These are phyloP conservation scores for Cygnus olor DNA, from an alignment of 2,797 vertebrate species.

Conservation along the genomic window DNA sequence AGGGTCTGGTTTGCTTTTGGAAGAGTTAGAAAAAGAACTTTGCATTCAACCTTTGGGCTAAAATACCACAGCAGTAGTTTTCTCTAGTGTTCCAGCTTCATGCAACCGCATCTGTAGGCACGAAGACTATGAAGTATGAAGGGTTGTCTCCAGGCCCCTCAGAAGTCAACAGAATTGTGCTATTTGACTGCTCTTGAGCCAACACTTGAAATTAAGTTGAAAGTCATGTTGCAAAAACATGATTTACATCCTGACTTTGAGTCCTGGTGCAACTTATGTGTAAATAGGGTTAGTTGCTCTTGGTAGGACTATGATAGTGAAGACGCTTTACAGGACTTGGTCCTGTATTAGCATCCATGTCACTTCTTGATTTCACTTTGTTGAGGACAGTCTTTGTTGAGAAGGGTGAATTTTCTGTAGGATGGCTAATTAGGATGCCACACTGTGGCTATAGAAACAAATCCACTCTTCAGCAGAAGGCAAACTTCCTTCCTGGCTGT, in stretches of 20 bases:
- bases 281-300: neutral
- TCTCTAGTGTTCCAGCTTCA: neutral
- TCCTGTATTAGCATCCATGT: neutral
- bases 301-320: neutral
- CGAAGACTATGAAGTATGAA: neutral
- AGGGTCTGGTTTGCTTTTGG: neutral
- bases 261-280: neutral
- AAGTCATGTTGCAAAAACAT: neutral
- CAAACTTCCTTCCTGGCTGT: neutral
- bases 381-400: neutral
- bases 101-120: neutral
- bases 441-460: neutral
- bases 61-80: neutral
- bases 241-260: neutral
- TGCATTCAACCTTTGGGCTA: neutral
- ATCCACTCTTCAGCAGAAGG: neutral
- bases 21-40: neutral
- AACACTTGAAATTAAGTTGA: neutral
- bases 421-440: neutral
- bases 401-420: neutral
- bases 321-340: neutral
- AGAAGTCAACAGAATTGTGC: neutral
- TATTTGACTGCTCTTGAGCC: neutral
- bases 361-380: neutral
- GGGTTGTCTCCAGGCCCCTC: neutral